Evolutionary conservation across 2,888 invertebrate genomes (phyloP), one percentile per base, ranked within the genome.

Genomic region (Caenorhabditis macrosperma): DNA sequence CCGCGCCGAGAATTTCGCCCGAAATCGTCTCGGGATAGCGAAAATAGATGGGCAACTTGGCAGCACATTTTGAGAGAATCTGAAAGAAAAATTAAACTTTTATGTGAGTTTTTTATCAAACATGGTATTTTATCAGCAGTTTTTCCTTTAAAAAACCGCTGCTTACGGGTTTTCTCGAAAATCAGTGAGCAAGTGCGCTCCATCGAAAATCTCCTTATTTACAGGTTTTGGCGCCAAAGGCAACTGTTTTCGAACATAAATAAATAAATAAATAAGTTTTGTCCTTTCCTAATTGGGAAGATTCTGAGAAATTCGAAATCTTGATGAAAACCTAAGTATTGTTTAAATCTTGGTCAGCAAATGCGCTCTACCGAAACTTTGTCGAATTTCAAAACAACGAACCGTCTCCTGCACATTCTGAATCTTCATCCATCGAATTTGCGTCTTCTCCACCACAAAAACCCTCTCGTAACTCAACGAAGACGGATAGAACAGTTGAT

Each of bases 401-500:
- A 77, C 77, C 10, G 54, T 68, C 7, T 78, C 55, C 30, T 78
- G 78, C 41, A 78, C n/a, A 38, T 52, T 74, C 30, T 33, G 41
- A 50, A 78, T 74, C 15, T 44, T 59, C 72, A 67, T 63, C 60
- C 59, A 50, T 2, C 50, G 38, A 7, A 61, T 38, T 3, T 20
- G 12, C 1, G 22, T 41, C 3, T 17, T 50, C 6, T 44, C 38
- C n/a, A 30, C 44, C 6, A 79, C 60, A 55, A 69, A 79, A 17
- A 75, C 79, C 1, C 75, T 64, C 15, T 59, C 55, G 17, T 55
- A 79, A 4, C 50, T 30, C 6, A 69, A 22, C 12, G 79, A 26
- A n/a, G 75, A 75, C n/a, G 79, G 75, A 44, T 79, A 79, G 24
- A 75, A 79, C 10, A 79, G 46, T 33, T 75, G 79, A 69, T 79